Base-by-base conservation (phyloP, 2,888 invertebrate genomes). In the Barypeithes pellucidus region DNA sequence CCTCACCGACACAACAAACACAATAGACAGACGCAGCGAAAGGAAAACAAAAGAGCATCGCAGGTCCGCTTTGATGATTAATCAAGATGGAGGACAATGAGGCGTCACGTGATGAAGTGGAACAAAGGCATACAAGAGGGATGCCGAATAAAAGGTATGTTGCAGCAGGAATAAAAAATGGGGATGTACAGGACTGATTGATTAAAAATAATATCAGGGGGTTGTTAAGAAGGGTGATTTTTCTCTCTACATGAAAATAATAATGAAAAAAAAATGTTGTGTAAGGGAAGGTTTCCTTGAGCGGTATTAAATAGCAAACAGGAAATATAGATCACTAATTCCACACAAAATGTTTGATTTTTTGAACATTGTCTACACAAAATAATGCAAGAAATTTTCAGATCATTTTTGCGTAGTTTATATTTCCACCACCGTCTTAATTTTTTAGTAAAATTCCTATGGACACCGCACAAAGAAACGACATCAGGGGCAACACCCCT, bases 131-230 rank as follows among this genome's bases (percentile, higher is more conserved):
- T 12, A 41, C 36, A 18, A 66, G 67, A 62, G 69, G 61, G 63
- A 73, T 66, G 60, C 61, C 73, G 39, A 61, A 73, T 52, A 73
- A 73, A 73, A 69, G 73, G 73, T 72, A 72, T 24, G 63, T 54
- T 14, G 50, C 4, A 41, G 36, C 65, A 16, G 52, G 41, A 52
- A 67, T 67, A 43, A 67, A 67, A 67, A 36, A 57, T 33, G 50
- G 50, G 33, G 50, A 14, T 52, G 4, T 52, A 4, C 4, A n/a
- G 2, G 24, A 11, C 7, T 63, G 62, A 62, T 45, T 62, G 62
- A 62, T 62, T 62, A 65, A 65, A 63, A 65, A 52, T 52, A 65
- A 16, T 16, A 16, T 29, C 50, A 12, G 47, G 50, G 29, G 50
- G 63, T n/a, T 18, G 12, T 20, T 2, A 16, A 12, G 9, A 24